Base-by-base conservation (phyloP, 1,140 invertebrate genomes). In the Heliconius hermathena region DNA sequence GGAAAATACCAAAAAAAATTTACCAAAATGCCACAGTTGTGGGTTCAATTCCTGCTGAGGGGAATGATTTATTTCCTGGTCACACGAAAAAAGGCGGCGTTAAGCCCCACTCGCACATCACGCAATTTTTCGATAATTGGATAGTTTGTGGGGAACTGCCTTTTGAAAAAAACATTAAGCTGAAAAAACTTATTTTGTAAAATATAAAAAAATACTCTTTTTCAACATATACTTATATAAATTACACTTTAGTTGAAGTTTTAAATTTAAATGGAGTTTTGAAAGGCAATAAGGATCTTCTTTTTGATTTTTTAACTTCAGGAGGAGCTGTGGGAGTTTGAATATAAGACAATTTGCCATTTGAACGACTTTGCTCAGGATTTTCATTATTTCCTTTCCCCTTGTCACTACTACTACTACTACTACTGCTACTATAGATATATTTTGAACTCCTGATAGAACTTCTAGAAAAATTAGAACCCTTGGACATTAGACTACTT, bases 211-310 rank as follows among this genome's bases (percentile, higher is more conserved):
- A 26, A 66, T 26, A 16, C 9, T 16, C 9, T 66, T 11, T 57
- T 57, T 29, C 57, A 66, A 26, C 0, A 26, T 26, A 20, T 3
- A 13, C 13, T 49, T 49, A 71, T 33, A 18, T 75, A 18, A 46
- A 54, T 82, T 87, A 92, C 70, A 93, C 87, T 88, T 91, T 94
- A 38, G 88, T 89, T 49, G 91, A 89, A 71, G 82, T 79, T 76
- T 88, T 93, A 78, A 95, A 95, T 81, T 94, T 95, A 76, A 95
- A 95, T 16, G 94, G 94, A 26, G 94, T 95, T 88, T 94, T 95
- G 79, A 95, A 95, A 73, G 90, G 89, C 72, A 95, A 78, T 78
- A 95, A 82, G 26, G 94, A 95, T 78, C 90, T 95, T 26, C 93
- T 88, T 75, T 91, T 94, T 52, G 88, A 83, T 77, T 94, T 95